Evolutionary conservation across 2,888 invertebrate species (phyloP).

Genomic region (Melanostoma mellinum): DNA sequence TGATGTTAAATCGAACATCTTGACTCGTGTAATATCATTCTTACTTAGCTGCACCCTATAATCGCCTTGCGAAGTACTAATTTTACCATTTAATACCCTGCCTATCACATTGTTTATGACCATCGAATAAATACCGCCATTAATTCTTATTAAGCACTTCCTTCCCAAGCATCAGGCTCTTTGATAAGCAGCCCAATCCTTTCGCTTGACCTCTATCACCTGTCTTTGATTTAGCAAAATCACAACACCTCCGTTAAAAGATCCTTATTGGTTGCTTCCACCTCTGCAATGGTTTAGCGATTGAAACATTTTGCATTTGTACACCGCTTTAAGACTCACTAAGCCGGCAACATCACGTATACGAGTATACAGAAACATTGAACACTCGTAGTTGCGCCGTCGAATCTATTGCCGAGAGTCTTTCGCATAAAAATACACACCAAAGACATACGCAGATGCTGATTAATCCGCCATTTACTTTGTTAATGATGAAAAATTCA

Average conservation of each 20-base stretch:
- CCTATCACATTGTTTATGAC: constrained; percentile 71
- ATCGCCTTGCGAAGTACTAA: constrained; percentile 54
- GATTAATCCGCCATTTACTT: constrained; percentile 68
- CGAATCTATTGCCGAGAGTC: constrained; percentile 15
- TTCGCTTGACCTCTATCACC: constrained; percentile 69
- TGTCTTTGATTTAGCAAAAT: constrained; percentile 57
- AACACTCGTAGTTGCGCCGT: too few relatives aligned
- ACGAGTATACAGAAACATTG: too few relatives aligned
- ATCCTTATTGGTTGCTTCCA: constrained; percentile 57
- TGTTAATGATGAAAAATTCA: constrained; percentile 72
- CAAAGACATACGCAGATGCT: constrained; percentile 46
- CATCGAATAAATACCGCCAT: constrained; percentile 64
- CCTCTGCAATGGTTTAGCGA: constrained; percentile 17
- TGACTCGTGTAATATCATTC: constrained; percentile 42
- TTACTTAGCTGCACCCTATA: constrained; percentile 56
- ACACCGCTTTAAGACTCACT: constrained; percentile 57
- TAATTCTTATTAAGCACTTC: constrained; percentile 69
- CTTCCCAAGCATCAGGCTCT: constrained; percentile 41
- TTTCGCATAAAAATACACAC: constrained; percentile 13
- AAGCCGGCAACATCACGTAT: constrained; percentile 60
- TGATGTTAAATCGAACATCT: constrained; percentile 25
- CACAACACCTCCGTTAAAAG: constrained; percentile 42
- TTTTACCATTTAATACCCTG: constrained; percentile 67
- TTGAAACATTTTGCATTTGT: constrained; percentile 71
- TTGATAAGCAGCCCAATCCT: constrained; percentile 44